Base-by-base conservation (phyloP, 1,140 invertebrate genomes). In the Drosophila ficusphila region DNA sequence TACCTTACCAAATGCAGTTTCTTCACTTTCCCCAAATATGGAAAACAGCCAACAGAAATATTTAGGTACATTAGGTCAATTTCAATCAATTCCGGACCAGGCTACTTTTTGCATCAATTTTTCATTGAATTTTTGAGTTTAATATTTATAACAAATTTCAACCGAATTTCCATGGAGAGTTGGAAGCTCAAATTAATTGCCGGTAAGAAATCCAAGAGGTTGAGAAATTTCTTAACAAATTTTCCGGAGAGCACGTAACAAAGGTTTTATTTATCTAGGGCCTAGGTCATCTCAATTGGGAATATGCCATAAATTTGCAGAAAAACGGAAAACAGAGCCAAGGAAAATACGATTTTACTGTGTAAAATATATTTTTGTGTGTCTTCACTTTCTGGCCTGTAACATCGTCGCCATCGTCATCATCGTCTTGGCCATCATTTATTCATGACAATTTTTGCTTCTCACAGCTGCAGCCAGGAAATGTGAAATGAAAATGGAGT, bases 251-350 rank as follows among this genome's bases (percentile, higher is more conserved):
- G 21, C 12, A 0, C 14, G 27, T 29, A 49, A 67, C 64, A 42
- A 52, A 27, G 64, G 36, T 67, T 42, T 67, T 67, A 34, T 67
- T 67, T 42, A 67, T 42, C 64, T 68, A 67, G 36, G 36, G 7
- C 12, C 44, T 0, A 8, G 29, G 16, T 27, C 44, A 67, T 25
- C 46, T 65, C 71, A 60, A 64, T 71, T 79, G 79, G 70, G 54
- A 68, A 82, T 82, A 83, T 82, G 54, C 60, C 57, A 83, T 75
- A 83, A 71, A 67, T 58, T 76, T 76, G 27, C 9, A 61, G 38
- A 57, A 44, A 64, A 61, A 64, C 46, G 39, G 36, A 29, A 60
- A 46, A 64, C 36, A 39, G 27, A 58, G 53, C 34, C 19, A 44
- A 29, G 19, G 31, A 23, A 62, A 65, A 41, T 67, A 29, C 18